Conservation (phyloP, 2,888 invertebrate species). For the Laspeyria flexula region DNA sequence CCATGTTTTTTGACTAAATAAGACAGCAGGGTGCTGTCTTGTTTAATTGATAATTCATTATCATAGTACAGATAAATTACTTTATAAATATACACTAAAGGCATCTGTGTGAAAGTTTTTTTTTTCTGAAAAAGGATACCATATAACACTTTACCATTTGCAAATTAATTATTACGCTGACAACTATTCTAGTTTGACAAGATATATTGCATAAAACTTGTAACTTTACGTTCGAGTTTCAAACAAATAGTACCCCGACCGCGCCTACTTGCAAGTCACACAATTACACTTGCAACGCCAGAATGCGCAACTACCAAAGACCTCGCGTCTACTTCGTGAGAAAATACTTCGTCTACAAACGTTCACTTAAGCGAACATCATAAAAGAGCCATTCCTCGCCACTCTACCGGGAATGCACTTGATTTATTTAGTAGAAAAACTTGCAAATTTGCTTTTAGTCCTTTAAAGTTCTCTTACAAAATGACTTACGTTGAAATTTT, state of each 20-base stretch:
- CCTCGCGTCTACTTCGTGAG: conserved; percentile 42
- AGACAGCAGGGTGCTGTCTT: too few relatives aligned
- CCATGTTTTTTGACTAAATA: too few relatives aligned
- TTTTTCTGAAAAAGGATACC: too few relatives aligned
- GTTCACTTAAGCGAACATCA: conserved; percentile 35
- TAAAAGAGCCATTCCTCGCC: conserved; percentile 46
- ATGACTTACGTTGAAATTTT: conserved; percentile 44
- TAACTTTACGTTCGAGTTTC: conserved; percentile 6
- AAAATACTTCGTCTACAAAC: conserved; percentile 44
- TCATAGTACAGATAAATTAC: too few relatives aligned
- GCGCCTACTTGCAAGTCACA: conserved; percentile 33
- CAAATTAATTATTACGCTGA: too few relatives aligned
- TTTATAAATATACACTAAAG: too few relatives aligned
- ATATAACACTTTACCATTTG: too few relatives aligned
- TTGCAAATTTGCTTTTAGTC: conserved; percentile 36
- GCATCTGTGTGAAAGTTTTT: too few relatives aligned
- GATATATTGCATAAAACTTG: neutral
- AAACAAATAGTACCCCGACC: conserved; percentile 17
- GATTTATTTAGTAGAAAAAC: conserved; percentile 58
- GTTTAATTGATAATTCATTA: too few relatives aligned
- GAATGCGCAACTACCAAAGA: conserved; percentile 47
- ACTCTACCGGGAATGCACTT: conserved; percentile 51
- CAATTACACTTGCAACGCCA: conserved; percentile 43
- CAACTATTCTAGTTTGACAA: too few relatives aligned
- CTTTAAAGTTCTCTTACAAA: conserved; percentile 36